Percentiles rank a stretch among this genome's conserved stretches.
phyloP scores from a whole-genome alignment of 2,113 vertebrate species.

The Bubo blakistoni region DNA sequence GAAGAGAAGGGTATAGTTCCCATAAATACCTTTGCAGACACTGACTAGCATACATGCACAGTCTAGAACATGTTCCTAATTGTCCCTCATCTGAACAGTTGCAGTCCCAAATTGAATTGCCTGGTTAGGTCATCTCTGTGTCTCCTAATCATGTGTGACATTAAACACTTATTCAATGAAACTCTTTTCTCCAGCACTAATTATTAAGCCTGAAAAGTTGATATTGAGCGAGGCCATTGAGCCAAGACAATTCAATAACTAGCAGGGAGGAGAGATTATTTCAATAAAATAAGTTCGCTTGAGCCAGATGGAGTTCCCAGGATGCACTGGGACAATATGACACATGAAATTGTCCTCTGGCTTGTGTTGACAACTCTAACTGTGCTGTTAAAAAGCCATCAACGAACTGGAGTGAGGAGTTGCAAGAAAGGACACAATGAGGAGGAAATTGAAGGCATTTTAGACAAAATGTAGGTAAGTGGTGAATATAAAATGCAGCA shows the following conservation, averaged over 20 bases:
- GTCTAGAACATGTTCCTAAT: neutral
- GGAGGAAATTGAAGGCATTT: neutral
- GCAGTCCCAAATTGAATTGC: constrained; percentile 10
- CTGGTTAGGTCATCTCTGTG: neutral
- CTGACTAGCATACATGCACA: neutral
- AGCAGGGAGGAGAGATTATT: constrained; percentile 60
- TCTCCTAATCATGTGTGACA: constrained; percentile 60
- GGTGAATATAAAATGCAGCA: neutral
- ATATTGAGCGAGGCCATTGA: constrained; percentile 50
- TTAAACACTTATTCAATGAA: constrained; percentile 55
- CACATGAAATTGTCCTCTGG: constrained; percentile 29
- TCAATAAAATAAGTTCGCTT: constrained; percentile 15
- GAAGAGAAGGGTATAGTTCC: neutral
- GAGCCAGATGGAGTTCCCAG: constrained; percentile 32
- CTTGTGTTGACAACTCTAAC: constrained; percentile 37
- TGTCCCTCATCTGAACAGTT: neutral
- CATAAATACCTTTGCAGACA: neutral
- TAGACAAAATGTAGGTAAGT: neutral
- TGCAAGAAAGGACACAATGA: neutral
- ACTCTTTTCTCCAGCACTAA: constrained; percentile 20
- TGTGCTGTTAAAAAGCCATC: constrained; percentile 56
- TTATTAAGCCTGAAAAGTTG: constrained; percentile 58
- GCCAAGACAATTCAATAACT: constrained; percentile 51
- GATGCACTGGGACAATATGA: neutral
- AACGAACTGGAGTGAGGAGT: neutral